These are phyloP conservation scores for Otus scops DNA, from an alignment of 2,797 vertebrate genomes.

Conservation along the genomic window DNA sequence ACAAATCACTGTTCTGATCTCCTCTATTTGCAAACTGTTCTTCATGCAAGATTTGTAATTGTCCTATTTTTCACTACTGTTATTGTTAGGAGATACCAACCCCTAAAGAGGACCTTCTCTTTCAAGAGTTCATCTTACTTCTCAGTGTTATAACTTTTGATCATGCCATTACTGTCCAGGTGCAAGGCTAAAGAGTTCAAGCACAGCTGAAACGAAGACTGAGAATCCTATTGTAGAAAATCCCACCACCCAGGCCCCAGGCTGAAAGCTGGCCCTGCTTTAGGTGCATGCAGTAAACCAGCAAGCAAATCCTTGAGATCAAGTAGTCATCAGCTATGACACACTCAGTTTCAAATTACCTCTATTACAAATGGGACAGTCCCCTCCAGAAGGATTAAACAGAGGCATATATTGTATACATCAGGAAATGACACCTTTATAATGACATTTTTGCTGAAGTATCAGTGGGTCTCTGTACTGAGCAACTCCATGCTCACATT, in stretches of 20 bases:
- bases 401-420: background rate
- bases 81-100: background rate
- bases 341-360: background rate
- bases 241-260: background rate
- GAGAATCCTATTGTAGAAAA: background rate
- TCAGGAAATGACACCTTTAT: background rate
- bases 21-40: background rate
- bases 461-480: background rate
- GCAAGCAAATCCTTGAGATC: background rate
- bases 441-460: background rate
- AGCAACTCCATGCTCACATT: background rate
- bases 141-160: background rate
- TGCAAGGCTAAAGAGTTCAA: background rate
- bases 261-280: background rate
- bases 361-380: background rate
- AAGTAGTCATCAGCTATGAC: background rate
- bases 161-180: background rate
- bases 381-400: background rate
- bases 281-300: background rate
- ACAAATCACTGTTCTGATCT: background rate
- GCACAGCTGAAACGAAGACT: background rate
- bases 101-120: background rate
- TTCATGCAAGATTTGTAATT: background rate
- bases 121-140: background rate
- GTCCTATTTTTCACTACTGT: background rate